A percentile compares a stretch with the other conserved stretches of the same genome.
phyloP scores from a whole-genome alignment of 2,797 vertebrate genomes.

The Ispidina lecontei region DNA sequence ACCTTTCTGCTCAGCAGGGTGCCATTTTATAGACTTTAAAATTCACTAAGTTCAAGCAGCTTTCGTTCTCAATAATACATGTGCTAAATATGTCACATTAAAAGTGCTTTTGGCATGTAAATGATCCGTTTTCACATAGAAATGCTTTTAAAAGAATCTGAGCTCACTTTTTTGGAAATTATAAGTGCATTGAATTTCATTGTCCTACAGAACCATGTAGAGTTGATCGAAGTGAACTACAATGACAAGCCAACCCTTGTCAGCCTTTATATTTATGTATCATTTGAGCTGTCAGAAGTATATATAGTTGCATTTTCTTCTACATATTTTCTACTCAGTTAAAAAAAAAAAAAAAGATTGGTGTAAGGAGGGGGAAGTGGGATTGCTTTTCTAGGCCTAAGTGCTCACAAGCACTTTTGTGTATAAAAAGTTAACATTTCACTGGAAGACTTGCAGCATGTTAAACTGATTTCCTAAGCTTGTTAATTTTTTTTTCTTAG shows the following conservation, averaged over 20 bases:
- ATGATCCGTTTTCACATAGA: constrained; percentile 90
- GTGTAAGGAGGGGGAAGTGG: constrained; percentile 53
- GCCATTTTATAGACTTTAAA: constrained; percentile 97
- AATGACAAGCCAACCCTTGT: constrained; percentile 83
- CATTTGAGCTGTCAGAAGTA: constrained; percentile 86
- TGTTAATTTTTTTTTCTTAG: constrained; percentile 67
- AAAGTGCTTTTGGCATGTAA: constrained; percentile 92
- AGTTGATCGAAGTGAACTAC: constrained; percentile 83
- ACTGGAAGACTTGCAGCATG: constrained; percentile 44
- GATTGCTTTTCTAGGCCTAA: constrained; percentile 56
- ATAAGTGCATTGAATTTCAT: constrained; percentile 87
- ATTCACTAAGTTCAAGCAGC: constrained; percentile 91
- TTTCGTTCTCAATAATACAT: constrained; percentile 92
- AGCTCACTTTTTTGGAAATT: constrained; percentile 84
- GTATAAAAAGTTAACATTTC: constrained; percentile 73
- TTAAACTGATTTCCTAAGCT: constrained; percentile 64
- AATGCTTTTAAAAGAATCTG: constrained; percentile 87
- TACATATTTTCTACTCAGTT: constrained; percentile 77
- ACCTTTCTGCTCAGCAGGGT: constrained; percentile 93
- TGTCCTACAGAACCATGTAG: constrained; percentile 85
- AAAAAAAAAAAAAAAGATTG: constrained; percentile 5
- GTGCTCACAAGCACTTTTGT: constrained; percentile 59
- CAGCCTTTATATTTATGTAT: constrained; percentile 84
- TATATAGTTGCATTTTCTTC: constrained; percentile 79
- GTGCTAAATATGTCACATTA: constrained; percentile 95